Evolutionary conservation across 2,113 vertebrate species (phyloP).

Genomic region (Halichoerus grypus): DNA sequence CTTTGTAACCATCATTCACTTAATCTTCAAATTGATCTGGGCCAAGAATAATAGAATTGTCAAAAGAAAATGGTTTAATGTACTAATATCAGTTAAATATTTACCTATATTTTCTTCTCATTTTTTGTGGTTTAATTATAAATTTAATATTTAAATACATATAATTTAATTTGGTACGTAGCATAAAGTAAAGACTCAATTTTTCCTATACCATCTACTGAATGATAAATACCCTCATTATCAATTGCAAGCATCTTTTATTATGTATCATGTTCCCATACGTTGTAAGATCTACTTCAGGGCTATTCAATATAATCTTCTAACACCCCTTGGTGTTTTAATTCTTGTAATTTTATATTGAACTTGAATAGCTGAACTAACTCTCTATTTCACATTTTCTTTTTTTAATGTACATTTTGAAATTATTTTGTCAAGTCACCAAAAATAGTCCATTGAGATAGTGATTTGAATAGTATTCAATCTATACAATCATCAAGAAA

Average conservation of each 20-base stretch:
- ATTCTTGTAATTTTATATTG: background rate
- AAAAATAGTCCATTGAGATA: background rate
- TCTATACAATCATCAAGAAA: background rate
- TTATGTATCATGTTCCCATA: background rate
- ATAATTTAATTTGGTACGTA: background rate
- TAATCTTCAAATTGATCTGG: background rate
- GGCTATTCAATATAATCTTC: background rate
- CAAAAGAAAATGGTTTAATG: background rate
- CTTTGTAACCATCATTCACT: background rate
- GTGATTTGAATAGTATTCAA: background rate
- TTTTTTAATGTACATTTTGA: background rate
- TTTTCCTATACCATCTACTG: background rate
- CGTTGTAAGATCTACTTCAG: background rate
- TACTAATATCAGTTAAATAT: background rate
- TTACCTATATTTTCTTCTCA: background rate
- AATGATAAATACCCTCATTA: background rate
- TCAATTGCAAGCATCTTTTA: background rate
- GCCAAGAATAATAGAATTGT: background rate
- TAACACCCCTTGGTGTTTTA: background rate
- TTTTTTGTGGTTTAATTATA: conserved; percentile 25
- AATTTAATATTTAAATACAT: background rate
- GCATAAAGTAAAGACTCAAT: background rate
- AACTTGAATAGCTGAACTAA: background rate
- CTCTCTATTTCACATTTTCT: background rate
- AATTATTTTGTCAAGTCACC: background rate